Base-by-base conservation (phyloP, 2,888 invertebrate genomes). In the Pharmacophagus antenor region DNA sequence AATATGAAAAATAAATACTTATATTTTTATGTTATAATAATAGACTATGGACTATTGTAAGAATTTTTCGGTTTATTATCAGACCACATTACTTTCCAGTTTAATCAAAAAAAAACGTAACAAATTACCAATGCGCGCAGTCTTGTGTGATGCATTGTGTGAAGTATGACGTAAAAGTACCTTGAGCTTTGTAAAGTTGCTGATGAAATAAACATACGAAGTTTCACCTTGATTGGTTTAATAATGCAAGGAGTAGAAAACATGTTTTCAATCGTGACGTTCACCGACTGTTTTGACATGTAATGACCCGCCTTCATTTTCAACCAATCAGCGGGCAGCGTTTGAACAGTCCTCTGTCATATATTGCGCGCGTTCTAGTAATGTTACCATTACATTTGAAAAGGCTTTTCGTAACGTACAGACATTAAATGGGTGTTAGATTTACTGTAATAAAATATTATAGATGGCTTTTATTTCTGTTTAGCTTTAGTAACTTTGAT, bases 391-490 rank as follows among this genome's bases (percentile, higher is more conserved):
- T 68, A 63, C 65, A 67, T 74, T 73, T 70, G 69, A 72, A 70
- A 68, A 68, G 71, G 70, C 69, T 66, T 67, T 66, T 65, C 59
- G 53, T 57, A 63, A 67, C 67, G 70, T 65, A 65, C 65, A 61
- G 64, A 69, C 67, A 82, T 85, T 88, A 88, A 90, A 90, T 90
- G 90, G 90, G 88, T 85, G 79, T 83, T 79, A 88, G 77, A 83
- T 76, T 85, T 70, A 85, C 82, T 67, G 76, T 77, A 74, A 86
- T 83, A 63, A 83, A 79, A 76, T 86, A 82, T 68, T 86, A 88
- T 85, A 77, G 85, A 85, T 82, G 91, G 92, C 74, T 92, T 75
- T 87, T 92, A 85, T 84, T 89, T 75, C 69, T 91, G 70, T 86
- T 88, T 76, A 84, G 92, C 75, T 88, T 92, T 82, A 88, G 92